A percentile compares a stretch with the other conserved stretches of the same genome.
These are phyloP conservation scores for Remorina albescens DNA, from an alignment of 2,797 vertebrate species.

Conservation along the genomic window DNA sequence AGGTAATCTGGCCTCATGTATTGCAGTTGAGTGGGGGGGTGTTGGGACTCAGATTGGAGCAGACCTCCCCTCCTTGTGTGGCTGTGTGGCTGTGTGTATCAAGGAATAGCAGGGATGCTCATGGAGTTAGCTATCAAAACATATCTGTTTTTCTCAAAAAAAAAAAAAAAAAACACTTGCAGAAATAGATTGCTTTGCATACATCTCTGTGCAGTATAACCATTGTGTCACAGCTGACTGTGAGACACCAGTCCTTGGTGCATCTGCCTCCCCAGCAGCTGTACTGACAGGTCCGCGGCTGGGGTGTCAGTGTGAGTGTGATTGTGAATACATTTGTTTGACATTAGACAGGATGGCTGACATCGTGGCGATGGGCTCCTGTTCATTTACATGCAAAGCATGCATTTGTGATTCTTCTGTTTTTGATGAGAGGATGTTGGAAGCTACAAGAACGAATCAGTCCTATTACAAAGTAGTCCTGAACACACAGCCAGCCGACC, in stretches of 20 bases:
- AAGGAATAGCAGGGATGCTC: conserved; percentile 53
- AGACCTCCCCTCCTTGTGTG: conserved; percentile 64
- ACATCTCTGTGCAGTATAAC: conserved; percentile 71
- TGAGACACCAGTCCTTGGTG: conserved; percentile 75
- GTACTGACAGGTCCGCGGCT: conserved; percentile 68
- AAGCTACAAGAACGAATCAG: conserved; percentile 11
- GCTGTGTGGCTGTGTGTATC: conserved; percentile 53
- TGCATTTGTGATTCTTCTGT: conserved; percentile 45
- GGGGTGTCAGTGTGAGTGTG: conserved; percentile 69
- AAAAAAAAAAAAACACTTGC: conserved; percentile 46
- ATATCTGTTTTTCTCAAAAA: conserved; percentile 28
- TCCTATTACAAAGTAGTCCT: background rate
- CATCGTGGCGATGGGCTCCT: conserved; percentile 45
- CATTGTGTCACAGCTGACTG: conserved; percentile 74
- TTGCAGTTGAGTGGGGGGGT: conserved; percentile 58
- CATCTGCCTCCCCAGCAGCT: conserved; percentile 73
- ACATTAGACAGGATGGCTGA: conserved; percentile 69
- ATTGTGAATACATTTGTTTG: conserved; percentile 79
- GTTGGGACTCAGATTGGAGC: conserved; percentile 53
- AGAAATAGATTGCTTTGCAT: conserved; percentile 77
- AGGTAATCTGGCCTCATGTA: conserved; percentile 52
- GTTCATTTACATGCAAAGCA: conserved; percentile 65
- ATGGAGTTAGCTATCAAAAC: conserved; percentile 63
- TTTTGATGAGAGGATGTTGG: conserved; percentile 35
- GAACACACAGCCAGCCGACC: conserved; percentile 25